phyloP scores from a whole-genome alignment of 1,140 invertebrate genomes.

The Drosophila sechellia region DNA sequence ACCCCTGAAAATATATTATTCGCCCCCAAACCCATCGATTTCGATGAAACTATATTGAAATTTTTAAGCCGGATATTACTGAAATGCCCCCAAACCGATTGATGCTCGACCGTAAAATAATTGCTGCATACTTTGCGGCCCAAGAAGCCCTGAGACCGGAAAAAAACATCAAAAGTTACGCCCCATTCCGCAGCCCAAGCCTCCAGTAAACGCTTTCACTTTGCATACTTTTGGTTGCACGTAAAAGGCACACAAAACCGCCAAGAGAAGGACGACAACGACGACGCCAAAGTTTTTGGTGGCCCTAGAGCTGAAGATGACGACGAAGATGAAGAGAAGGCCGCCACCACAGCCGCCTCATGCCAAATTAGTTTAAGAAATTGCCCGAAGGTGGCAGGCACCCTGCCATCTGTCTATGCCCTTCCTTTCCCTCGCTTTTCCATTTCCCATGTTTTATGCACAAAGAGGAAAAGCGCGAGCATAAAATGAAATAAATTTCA shows the following conservation, averaged over 20 bases:
- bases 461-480: constrained; percentile 38
- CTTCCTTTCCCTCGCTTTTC: neutral
- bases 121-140: constrained; percentile 52
- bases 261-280: constrained; percentile 25
- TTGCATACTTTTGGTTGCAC: constrained; percentile 48
- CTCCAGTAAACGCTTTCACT: constrained; percentile 42
- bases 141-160: neutral
- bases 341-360: constrained; percentile 45
- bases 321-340: constrained; percentile 25
- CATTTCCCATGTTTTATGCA: constrained; percentile 44
- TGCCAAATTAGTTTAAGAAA: constrained; percentile 63
- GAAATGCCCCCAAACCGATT: constrained; percentile 61
- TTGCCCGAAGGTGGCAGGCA: constrained; percentile 40
- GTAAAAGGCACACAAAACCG: constrained; percentile 46
- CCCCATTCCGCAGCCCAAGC: neutral
- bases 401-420: constrained; percentile 18
- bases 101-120: constrained; percentile 61
- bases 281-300: constrained; percentile 2
- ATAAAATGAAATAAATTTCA: constrained; percentile 55
- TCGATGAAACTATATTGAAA: constrained; percentile 64
- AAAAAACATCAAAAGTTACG: constrained; percentile 51
- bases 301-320: constrained; percentile 5
- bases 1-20: constrained; percentile 4
- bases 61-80: constrained; percentile 79
- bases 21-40: constrained; percentile 48